phyloP scores from a whole-genome alignment of 2,113 vertebrate genomes.

The Dascyllus trimaculatus region DNA sequence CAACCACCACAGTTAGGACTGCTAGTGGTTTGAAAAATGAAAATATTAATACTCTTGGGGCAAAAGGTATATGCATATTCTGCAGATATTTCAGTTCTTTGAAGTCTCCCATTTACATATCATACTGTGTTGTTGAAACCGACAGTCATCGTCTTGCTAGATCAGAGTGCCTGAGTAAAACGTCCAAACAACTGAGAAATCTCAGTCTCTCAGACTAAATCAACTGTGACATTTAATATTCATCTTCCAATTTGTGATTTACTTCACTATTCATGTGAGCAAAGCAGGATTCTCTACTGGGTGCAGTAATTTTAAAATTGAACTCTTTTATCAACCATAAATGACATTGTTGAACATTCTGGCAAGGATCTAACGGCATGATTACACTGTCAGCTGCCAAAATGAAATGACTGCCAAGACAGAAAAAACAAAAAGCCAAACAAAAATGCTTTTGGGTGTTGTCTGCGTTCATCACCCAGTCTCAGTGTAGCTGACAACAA shows the following conservation, averaged over 20 bases:
- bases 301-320: constrained; percentile 42
- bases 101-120: constrained; percentile 60
- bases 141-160: constrained; percentile 4
- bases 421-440: background rate
- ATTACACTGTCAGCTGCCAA: constrained; percentile 31
- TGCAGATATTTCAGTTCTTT: constrained; percentile 46
- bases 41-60: constrained; percentile 41
- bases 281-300: constrained; percentile 28
- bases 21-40: constrained; percentile 30
- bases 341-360: constrained; percentile 47
- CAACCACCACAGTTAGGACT: constrained; percentile 11
- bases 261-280: constrained; percentile 43
- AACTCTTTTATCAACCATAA: constrained; percentile 35
- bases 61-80: constrained; percentile 37
- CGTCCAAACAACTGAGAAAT: constrained; percentile 29
- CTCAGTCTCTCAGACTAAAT: constrained; percentile 42
- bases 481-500: constrained; percentile 23
- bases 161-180: constrained; percentile 31
- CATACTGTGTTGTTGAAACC: constrained; percentile 30
- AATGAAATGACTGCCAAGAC: constrained; percentile 22
- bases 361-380: constrained; percentile 20
- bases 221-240: constrained; percentile 68
- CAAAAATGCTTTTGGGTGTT: background rate
- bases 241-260: constrained; percentile 45
- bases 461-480: constrained; percentile 15